Base-by-base conservation (phyloP, 2,888 invertebrate genomes). In the Eupithecia pulchellata region DNA sequence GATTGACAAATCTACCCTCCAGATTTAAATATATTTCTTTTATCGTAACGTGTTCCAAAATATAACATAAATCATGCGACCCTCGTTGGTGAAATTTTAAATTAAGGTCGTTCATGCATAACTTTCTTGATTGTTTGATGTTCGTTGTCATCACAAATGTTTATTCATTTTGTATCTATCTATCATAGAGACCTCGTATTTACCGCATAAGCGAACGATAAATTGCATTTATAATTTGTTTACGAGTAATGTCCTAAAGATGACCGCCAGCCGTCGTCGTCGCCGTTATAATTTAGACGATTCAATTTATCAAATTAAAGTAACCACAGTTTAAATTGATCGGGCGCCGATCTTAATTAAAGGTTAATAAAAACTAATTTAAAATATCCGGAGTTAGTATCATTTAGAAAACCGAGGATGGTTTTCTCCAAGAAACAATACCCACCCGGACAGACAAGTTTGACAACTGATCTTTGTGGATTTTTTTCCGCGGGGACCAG, bases 251-350 rank as follows among this genome's bases (percentile, higher is more conserved):
- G 60, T 34, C n/a, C 17, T n/a, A n/a, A 58, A 30, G 27, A n/a
- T n/a, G n/a, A 58, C 30, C 58, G 30, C 60, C 4, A 20, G 58
- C 34, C n/a, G 32, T 2, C 34, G 25, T 34, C n/a, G n/a, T n/a
- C n/a, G n/a, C n/a, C n/a, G n/a, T 34, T 13, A 9, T 8, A 62
- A 62, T 30, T 36, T 58, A 58, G 47, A 58, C 27, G 42, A 60
- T 36, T 66, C 66, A 60, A 74, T 69, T 74, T 71, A 74, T 72
- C 71, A 65, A 72, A 72, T 74, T 71, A 74, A 64, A 71, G 60
- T 69, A 71, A 66, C 66, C 58, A 67, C 63, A 69, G 66, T 66
- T 63, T 71, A 72, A 74, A 74, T 71, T 72, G 69, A 74, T 61
- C 65, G 71, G 47, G 47, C 71, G 55, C 60, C 60, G 67, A 47